Evolutionary conservation across 2,888 invertebrate genomes (phyloP).

Genomic region (Dasysyrphus tricinctus): DNA sequence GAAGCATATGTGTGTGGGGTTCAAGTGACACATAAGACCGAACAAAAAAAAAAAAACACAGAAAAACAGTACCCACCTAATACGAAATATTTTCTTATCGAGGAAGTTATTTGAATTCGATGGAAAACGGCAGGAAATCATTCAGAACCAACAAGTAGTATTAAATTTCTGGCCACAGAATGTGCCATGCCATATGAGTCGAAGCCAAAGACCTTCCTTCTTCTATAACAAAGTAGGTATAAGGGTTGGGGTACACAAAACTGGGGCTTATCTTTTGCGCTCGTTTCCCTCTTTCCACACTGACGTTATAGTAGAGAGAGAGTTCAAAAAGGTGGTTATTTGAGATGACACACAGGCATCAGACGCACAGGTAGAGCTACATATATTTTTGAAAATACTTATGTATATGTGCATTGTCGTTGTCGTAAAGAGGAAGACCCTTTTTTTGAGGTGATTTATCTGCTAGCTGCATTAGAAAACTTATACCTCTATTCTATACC

Average conservation of each 20-base stretch:
- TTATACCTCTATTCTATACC: constrained; percentile 5
- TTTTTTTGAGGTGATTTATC: constrained; percentile 73
- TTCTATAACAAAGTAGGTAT: neutral
- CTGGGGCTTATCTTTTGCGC: constrained; percentile 32
- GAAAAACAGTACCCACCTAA: constrained; percentile 28
- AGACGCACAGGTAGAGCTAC: constrained; percentile 30
- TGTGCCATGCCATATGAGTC: neutral
- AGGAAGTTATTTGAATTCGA: constrained; percentile 73
- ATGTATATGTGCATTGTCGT: neutral
- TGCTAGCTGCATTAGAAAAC: constrained; percentile 64
- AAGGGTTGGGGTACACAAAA: constrained; percentile 35
- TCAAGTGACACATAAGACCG: constrained; percentile 71
- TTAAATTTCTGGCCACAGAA: constrained; percentile 69
- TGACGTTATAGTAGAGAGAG: constrained; percentile 4
- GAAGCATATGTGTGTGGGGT: constrained; percentile 59
- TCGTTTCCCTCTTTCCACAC: constrained; percentile 16
- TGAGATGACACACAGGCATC: constrained; percentile 59
- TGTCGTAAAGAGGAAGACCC: constrained; percentile 50
- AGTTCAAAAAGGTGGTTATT: constrained; percentile 73
- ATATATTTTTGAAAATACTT: neutral
- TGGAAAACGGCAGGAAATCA: constrained; percentile 71
- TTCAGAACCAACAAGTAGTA: constrained; percentile 58
- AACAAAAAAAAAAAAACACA: neutral
- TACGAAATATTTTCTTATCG: constrained; percentile 50
- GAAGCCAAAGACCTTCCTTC: neutral